phyloP scores from a whole-genome alignment of 2,888 invertebrate genomes.

The Drosophila testacea region DNA sequence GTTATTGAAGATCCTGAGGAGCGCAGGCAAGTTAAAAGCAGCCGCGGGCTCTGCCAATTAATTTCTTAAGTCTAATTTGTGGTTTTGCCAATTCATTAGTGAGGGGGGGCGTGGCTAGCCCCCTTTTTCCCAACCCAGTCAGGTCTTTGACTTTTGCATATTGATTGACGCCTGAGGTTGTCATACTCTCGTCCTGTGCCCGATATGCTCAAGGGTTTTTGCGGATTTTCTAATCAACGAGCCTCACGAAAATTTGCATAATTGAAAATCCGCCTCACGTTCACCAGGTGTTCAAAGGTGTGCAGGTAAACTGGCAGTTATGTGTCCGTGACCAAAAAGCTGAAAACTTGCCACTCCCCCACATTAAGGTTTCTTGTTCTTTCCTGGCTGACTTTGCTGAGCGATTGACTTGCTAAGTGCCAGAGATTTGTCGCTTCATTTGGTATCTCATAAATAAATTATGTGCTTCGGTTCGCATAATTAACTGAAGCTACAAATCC shows the following conservation, averaged over 20 bases:
- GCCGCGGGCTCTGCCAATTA: slow-evolving; percentile 66
- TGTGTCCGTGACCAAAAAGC: slow-evolving; percentile 56
- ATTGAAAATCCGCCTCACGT: slow-evolving; percentile 73
- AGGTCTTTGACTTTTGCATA: slow-evolving; percentile 31
- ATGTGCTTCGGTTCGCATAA: slow-evolving; percentile 63
- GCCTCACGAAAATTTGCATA: slow-evolving; percentile 73
- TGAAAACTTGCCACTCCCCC: slow-evolving; percentile 40
- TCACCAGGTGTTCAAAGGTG: slow-evolving; percentile 27
- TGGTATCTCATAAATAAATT: slow-evolving; percentile 74
- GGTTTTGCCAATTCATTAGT: slow-evolving; percentile 76
- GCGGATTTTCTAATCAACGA: slow-evolving; percentile 77
- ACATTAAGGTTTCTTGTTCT: background rate
- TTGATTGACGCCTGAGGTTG: slow-evolving; percentile 60
- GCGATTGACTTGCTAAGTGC: slow-evolving; percentile 76
- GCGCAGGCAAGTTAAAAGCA: slow-evolving; percentile 5
- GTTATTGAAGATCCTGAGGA: slow-evolving; percentile 12
- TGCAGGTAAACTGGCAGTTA: slow-evolving; percentile 17
- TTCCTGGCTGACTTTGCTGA: slow-evolving; percentile 15
- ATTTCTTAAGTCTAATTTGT: slow-evolving; percentile 74
- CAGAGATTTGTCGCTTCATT: slow-evolving; percentile 78
- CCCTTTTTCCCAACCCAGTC: background rate
- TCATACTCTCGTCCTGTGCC: slow-evolving; percentile 16
- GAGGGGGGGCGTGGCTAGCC: slow-evolving; percentile 27
- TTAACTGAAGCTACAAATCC: slow-evolving; percentile 69
- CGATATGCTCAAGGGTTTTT: slow-evolving; percentile 52